A percentile compares a stretch with the other conserved stretches of the same genome.
phyloP scores from a whole-genome alignment of 2,888 invertebrate species.

The Machimus atricapillus region DNA sequence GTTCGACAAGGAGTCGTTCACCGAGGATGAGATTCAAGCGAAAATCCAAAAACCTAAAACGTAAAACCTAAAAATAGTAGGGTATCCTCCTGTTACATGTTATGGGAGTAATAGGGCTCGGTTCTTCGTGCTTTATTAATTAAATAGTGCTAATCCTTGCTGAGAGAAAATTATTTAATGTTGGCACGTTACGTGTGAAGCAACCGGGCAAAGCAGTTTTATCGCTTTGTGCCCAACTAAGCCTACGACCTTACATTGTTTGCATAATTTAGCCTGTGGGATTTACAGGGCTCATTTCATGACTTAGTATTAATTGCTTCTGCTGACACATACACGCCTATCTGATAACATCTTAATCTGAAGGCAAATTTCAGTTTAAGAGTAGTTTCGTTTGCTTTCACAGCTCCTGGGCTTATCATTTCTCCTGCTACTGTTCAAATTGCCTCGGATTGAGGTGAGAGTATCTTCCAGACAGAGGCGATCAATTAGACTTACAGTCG shows the following conservation, averaged over 20 bases:
- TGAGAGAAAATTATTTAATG: not conserved
- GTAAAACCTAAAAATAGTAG: not conserved
- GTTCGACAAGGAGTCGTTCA: not conserved
- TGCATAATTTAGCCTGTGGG: not conserved
- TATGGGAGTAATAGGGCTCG: not conserved
- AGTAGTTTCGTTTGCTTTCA: not conserved
- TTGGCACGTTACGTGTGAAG: not conserved
- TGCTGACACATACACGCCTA: not conserved
- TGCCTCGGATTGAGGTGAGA: not conserved
- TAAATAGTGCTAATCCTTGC: slow-evolving; percentile 6
- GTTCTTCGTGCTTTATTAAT: not conserved
- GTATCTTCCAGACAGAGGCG: not conserved
- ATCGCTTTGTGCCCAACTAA: not conserved
- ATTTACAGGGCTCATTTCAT: not conserved
- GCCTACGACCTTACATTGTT: not conserved
- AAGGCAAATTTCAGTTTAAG: not conserved
- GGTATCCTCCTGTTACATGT: not conserved
- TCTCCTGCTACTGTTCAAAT: not conserved
- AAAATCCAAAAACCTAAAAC: not conserved
- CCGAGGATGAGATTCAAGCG: not conserved
- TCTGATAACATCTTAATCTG: not conserved
- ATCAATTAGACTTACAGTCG: not conserved
- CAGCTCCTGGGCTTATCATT: not conserved
- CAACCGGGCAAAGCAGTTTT: not conserved
- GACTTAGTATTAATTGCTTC: not conserved